Evolutionary conservation across 2,888 invertebrate genomes (phyloP), one percentile per base, ranked within the genome.

Genomic region (Micropterix aruncella): DNA sequence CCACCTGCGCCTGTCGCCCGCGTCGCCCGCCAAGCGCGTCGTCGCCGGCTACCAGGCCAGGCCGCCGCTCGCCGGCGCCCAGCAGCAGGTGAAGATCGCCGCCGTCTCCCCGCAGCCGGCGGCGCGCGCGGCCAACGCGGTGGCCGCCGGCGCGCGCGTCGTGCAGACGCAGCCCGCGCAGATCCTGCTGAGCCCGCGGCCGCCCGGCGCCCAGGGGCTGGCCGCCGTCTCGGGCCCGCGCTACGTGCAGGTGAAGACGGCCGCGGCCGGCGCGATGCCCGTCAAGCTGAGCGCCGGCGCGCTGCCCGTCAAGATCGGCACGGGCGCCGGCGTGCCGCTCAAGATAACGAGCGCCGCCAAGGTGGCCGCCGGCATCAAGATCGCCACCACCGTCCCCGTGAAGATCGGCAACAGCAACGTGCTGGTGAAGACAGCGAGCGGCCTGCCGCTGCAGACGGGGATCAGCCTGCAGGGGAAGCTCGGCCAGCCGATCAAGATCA

Each of bases 351-450:
- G 68, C 16, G 55, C 67, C 1, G 63, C 66, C 2, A 65, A 63
- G 49, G 57, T 66, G 40, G 51, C 45, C 4, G 40, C 62, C 1
- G 68, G 69, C 1, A 56, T 71, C 3, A 71, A 70, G 51, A 54
- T 70, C n/a, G 56, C 64, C 1, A 64, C 69, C 16, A 41, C 38
- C 15, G 46, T 49, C 7, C 70, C 68, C 48, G 66, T 71, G 3
- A 71, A 71, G 53, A 66, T 71, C 12, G 66, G 67, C 38, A 61
- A 68, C 0, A 63, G 70, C 50, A 70, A 70, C 51, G 66, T 70
- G 15, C 57, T 69, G 1, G 66, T 70, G 2, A 70, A 70, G 51
- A 63, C 67, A 0, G 62, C 67, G 12, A 61, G 66, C 1, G 68
- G 69, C 3, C 14, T 61, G 2, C 61, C 57, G 40, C 53, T 66